phyloP scores from a whole-genome alignment of 2,113 vertebrate genomes.

The Nansenia antarctica region DNA sequence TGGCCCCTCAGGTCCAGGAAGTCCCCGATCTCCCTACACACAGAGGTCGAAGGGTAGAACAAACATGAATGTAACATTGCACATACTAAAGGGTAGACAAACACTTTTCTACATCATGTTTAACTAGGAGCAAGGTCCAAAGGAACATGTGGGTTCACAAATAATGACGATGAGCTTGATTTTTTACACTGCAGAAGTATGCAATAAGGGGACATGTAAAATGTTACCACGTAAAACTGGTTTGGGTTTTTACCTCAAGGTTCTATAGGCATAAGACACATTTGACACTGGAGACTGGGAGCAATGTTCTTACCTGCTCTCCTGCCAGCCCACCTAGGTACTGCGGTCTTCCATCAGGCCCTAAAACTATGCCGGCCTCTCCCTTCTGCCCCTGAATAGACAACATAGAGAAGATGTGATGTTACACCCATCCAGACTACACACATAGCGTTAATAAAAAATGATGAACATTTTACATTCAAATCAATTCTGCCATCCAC shows the following conservation, averaged over 20 bases:
- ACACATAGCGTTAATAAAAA: no score
- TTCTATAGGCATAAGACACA: no score
- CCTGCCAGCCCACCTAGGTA: slow-evolving; percentile 59
- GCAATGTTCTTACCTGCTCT: slow-evolving; percentile 44
- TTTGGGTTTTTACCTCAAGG: background rate
- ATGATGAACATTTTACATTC: no score
- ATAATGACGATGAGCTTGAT: no score
- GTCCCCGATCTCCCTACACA: slow-evolving; percentile 66
- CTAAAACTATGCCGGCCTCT: slow-evolving; percentile 70
- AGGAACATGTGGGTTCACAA: no score
- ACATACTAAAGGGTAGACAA: background rate
- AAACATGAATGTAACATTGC: background rate
- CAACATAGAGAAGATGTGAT: background rate
- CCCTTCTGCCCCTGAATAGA: slow-evolving; percentile 74
- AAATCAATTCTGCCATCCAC: no score
- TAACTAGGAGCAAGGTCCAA: no score
- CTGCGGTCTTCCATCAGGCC: slow-evolving; percentile 64
- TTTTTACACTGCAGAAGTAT: no score
- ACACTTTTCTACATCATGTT: no score
- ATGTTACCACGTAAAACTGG: background rate
- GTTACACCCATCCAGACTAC: no score
- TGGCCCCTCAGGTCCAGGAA: slow-evolving; percentile 66
- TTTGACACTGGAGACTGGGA: background rate
- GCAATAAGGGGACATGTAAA: no score
- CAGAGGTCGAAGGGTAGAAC: background rate